These are phyloP conservation scores for Chymomyza costata DNA, from an alignment of 1,140 invertebrate genomes.

Conservation along the genomic window DNA sequence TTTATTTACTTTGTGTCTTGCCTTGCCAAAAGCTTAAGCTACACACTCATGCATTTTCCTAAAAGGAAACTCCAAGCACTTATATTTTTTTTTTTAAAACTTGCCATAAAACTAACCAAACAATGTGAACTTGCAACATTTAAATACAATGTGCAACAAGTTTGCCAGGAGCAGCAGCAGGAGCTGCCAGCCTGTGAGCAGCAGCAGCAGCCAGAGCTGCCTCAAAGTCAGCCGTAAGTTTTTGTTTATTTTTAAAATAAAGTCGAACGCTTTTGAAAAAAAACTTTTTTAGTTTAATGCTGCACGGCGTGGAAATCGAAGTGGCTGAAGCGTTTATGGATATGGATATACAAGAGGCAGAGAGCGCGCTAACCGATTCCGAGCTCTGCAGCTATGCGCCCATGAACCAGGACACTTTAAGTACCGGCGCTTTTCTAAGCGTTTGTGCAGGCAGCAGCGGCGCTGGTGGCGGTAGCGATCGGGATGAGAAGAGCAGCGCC, in stretches of 20 bases:
- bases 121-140: constrained; percentile 8
- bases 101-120: too few species aligned
- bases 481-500: constrained; percentile 36
- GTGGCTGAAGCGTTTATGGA: constrained; percentile 39
- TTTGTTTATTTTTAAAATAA: background rate
- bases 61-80: too few species aligned
- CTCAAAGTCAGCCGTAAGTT: background rate
- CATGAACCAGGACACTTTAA: constrained; percentile 73
- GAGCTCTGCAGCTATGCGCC: constrained; percentile 59
- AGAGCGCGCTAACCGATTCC: too few species aligned
- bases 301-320: constrained; percentile 23
- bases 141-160: constrained; percentile 13
- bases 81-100: too few species aligned
- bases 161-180: constrained; percentile 23
- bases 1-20: constrained; percentile 7
- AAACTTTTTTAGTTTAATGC: background rate
- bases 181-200: constrained; percentile 21
- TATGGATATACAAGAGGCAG: background rate
- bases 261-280: background rate
- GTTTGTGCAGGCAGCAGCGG: constrained; percentile 3
- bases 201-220: constrained; percentile 9
- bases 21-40: constrained; percentile 9
- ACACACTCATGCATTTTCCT: background rate
- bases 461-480: background rate
- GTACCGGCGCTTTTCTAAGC: constrained; percentile 31